Conservation (phyloP, 2,113 vertebrate genomes). For the Peromyscus leucopus region DNA sequence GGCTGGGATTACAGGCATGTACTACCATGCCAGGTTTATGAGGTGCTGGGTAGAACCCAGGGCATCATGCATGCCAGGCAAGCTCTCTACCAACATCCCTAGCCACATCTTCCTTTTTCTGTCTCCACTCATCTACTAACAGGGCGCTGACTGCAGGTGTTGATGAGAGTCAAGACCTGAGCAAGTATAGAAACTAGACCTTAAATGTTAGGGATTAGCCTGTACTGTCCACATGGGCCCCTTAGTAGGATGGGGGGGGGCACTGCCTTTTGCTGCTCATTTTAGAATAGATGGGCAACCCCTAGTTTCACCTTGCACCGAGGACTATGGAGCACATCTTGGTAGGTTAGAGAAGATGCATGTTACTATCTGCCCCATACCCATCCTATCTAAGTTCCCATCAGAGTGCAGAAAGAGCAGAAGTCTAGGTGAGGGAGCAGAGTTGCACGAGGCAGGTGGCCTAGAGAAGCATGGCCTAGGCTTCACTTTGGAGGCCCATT, state of each 20-base stretch:
- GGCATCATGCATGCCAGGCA: not conserved
- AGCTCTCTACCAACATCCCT: not conserved
- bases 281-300: not conserved
- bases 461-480: not conserved
- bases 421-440: not conserved
- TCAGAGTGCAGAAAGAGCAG: not conserved
- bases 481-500: not conserved
- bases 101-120: not conserved
- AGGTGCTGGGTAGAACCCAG: not conserved
- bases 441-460: not conserved
- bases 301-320: not conserved
- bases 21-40: not conserved
- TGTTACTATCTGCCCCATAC: not conserved
- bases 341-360: not conserved
- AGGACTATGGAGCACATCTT: not conserved
- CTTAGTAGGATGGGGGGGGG: not conserved
- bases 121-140: not conserved
- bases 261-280: not conserved
- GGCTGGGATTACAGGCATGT: not conserved
- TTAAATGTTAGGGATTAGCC: not conserved
- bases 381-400: not conserved
- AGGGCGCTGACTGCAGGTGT: not conserved
- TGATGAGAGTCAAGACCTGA: not conserved
- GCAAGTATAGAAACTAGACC: not conserved
- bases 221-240: not conserved